Conservation (phyloP, 2,113 vertebrate genomes). For the Nothobranchius furzeri region DNA sequence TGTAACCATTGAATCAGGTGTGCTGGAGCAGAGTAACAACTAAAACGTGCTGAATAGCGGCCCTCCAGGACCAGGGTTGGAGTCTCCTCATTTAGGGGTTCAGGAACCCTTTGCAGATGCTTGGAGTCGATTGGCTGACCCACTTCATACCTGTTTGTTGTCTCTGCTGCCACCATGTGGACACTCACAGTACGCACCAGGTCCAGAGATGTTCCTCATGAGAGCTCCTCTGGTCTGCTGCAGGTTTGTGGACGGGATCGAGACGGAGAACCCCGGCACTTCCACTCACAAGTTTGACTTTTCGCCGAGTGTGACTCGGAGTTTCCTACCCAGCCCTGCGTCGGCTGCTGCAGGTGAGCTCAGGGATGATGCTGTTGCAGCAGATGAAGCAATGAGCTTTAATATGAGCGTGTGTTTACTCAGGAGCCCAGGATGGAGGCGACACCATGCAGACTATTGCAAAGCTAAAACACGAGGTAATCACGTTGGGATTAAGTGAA, state of each 20-base stretch:
- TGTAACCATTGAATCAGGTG: no score
- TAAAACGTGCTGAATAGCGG: no score
- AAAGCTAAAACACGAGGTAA: conserved; percentile 82
- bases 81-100: no score
- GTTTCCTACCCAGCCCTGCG: conserved; percentile 41
- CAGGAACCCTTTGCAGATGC: no score
- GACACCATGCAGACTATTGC: conserved; percentile 77
- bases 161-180: conserved; percentile 37
- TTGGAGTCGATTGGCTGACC: no score
- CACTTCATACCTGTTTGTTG: no score
- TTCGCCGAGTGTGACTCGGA: conserved; percentile 51
- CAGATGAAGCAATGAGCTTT: no score
- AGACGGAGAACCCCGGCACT: conserved; percentile 68
- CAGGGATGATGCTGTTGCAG: no score
- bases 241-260: conserved; percentile 81
- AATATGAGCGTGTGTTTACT: conserved; percentile 4
- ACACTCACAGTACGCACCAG: neutral
- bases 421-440: conserved; percentile 65
- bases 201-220: no score
- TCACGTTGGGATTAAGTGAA: no score
- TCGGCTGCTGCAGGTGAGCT: conserved; percentile 44
- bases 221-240: neutral
- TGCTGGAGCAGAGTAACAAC: no score
- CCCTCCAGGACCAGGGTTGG: no score
- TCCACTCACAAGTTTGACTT: conserved; percentile 77